Evolutionary conservation across 2,888 invertebrate genomes (phyloP).

Genomic region (Listrodromus nycthemerus): DNA sequence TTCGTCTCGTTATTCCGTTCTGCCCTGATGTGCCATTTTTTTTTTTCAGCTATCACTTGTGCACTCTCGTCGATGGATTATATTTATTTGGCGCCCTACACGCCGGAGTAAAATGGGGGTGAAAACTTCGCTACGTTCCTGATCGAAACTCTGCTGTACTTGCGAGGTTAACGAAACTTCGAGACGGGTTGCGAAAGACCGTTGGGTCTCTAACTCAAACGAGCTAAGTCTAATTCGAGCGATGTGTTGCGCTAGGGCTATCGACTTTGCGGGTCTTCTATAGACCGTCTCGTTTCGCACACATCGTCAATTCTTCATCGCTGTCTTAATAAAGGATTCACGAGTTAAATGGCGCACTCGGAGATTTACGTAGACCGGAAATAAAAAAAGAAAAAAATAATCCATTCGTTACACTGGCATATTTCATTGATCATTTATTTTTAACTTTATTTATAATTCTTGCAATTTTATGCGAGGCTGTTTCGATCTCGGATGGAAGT

Average conservation of each 20-base stretch:
- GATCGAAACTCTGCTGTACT: slow-evolving; percentile 8
- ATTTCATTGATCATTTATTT: neutral
- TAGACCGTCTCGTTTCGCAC: neutral
- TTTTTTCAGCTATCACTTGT: too few species aligned
- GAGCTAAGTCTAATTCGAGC: slow-evolving; percentile 39
- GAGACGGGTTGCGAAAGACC: neutral
- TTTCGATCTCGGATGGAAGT: neutral
- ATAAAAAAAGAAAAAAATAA: too few species aligned
- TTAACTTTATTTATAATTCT: neutral
- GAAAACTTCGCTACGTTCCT: slow-evolving; percentile 2
- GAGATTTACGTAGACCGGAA: neutral
- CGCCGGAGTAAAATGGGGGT: slow-evolving; percentile 1
- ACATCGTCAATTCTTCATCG: neutral
- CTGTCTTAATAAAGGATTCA: neutral
- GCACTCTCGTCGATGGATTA: too few species aligned
- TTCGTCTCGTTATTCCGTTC: too few species aligned
- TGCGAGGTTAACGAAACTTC: slow-evolving; percentile 44
- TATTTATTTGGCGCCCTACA: slow-evolving; percentile 20
- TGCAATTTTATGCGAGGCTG: neutral
- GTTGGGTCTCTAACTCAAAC: slow-evolving; percentile 1
- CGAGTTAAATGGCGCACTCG: neutral
- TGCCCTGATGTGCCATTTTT: too few species aligned
- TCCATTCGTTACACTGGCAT: too few species aligned
- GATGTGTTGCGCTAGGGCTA: slow-evolving; percentile 33
- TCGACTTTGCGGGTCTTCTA: slow-evolving; percentile 31